phyloP scores from a whole-genome alignment of 2,888 invertebrate genomes.

The Agrotis puta region DNA sequence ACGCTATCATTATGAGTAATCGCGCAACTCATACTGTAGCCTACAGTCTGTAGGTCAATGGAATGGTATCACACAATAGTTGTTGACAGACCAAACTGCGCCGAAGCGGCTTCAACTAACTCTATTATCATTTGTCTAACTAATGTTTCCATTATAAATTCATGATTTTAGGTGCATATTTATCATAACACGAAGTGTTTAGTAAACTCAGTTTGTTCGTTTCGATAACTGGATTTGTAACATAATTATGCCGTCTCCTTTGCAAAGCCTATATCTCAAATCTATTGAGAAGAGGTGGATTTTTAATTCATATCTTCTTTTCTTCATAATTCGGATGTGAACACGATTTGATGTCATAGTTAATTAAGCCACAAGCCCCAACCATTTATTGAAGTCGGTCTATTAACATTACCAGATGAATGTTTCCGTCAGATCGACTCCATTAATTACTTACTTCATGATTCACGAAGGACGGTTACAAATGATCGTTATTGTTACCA shows the following conservation, averaged over 20 bases:
- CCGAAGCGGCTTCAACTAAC: neutral
- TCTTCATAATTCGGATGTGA: too few species aligned
- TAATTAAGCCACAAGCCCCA: too few species aligned
- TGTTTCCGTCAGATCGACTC: neutral
- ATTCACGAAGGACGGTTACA: too few species aligned
- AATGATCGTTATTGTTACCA: too few species aligned
- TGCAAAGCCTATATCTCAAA: too few species aligned
- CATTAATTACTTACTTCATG: conserved; percentile 13
- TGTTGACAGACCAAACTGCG: conserved; percentile 11
- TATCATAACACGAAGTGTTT: too few species aligned
- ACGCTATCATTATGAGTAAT: conserved; percentile 7
- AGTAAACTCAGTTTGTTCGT: too few species aligned
- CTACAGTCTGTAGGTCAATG: conserved; percentile 13
- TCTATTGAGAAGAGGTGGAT: too few species aligned
- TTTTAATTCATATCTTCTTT: too few species aligned
- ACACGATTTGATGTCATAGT: too few species aligned
- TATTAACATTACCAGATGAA: neutral
- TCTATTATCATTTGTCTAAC: neutral
- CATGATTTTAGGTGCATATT: neutral
- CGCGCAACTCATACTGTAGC: conserved; percentile 16
- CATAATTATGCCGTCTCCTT: too few species aligned
- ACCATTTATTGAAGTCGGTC: neutral
- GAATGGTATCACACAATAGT: conserved; percentile 25
- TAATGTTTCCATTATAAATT: conserved; percentile 1
- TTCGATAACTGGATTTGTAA: too few species aligned